Conservation (phyloP, 2,797 vertebrate species). For the Ceryle rudis region DNA sequence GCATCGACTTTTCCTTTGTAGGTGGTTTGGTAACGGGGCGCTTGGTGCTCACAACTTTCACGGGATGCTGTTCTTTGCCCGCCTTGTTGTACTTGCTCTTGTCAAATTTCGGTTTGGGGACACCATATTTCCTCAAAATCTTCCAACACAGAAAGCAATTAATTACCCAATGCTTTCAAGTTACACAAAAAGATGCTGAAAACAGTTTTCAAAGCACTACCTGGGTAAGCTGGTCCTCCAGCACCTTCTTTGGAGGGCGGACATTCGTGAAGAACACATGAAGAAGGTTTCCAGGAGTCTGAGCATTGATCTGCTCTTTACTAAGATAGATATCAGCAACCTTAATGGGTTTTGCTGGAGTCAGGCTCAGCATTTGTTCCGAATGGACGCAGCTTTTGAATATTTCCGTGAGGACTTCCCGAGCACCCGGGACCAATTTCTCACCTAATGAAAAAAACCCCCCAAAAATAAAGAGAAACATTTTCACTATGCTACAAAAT, state of each 20-base stretch:
- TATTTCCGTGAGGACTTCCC: constrained; percentile 94
- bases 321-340: constrained; percentile 97
- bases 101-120: constrained; percentile 89
- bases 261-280: constrained; percentile 96
- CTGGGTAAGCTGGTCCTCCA: constrained; percentile 98
- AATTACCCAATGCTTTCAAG: not conserved
- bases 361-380: constrained; percentile 94
- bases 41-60: constrained; percentile 97
- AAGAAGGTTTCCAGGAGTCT: constrained; percentile 94
- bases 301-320: constrained; percentile 97
- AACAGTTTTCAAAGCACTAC: constrained; percentile 67
- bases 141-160: constrained; percentile 53
- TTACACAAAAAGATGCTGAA: not conserved
- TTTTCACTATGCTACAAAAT: not conserved
- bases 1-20: constrained; percentile 92
- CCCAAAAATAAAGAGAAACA: not conserved
- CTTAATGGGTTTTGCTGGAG: constrained; percentile 91
- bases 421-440: constrained; percentile 90
- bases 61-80: constrained; percentile 95
- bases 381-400: constrained; percentile 96
- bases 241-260: constrained; percentile 94
- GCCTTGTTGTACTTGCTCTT: constrained; percentile 97
- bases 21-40: constrained; percentile 92
- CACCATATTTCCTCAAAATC: constrained; percentile 96
- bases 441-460: constrained; percentile 81